Base-by-base conservation (phyloP, 1,140 invertebrate species). In the Caenorhabditis tropicalis region DNA sequence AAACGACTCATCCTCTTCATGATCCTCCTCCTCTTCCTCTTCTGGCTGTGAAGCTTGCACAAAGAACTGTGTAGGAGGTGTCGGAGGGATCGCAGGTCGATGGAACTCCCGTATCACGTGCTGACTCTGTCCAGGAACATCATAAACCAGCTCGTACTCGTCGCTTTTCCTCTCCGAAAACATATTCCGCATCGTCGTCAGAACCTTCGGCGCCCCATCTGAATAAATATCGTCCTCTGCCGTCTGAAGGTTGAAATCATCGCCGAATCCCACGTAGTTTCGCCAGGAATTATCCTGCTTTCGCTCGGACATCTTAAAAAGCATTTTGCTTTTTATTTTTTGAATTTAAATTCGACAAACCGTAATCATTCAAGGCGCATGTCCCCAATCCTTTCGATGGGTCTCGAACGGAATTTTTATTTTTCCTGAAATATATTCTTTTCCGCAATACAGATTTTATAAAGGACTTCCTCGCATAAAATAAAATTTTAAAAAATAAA, bases 311-410 rank as follows among this genome's bases (percentile, higher is more conserved):
- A 74, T 74, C 65, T 74, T 19, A 65, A 65, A 51, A 0, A 12
- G 16, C 16, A 46, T 46, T 53, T 53, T 53, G 15, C 16, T 0
- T 53, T 1, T n/a, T 10, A 58, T 10, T 29, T 29, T 29, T 7
- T 16, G 12, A 29, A 2, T 58, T 58, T 27, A 29, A 58, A 58
- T 58, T 58, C 16, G 10, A 27, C 27, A 29, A 6, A 74, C 65
- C 36, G 65, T 74, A 74, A 31, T 24, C 65, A 74, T 74, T 74
- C 33, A 74, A 74, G 65, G 65, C 65, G 36, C 65, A 46, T 43
- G 36, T 33, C 19, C 53, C 21, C 36, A 46, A 43, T 74, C 65
- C 29, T 24, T 74, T 9, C 9, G 29, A 10, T 74, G 33, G 65
- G 65, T 43, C n/a, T 43, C n/a, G 33, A 10, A 43, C 36, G n/a